Evolutionary conservation across 2,888 invertebrate genomes (phyloP), one percentile per base, ranked within the genome.

Genomic region (Malacosoma neustria): DNA sequence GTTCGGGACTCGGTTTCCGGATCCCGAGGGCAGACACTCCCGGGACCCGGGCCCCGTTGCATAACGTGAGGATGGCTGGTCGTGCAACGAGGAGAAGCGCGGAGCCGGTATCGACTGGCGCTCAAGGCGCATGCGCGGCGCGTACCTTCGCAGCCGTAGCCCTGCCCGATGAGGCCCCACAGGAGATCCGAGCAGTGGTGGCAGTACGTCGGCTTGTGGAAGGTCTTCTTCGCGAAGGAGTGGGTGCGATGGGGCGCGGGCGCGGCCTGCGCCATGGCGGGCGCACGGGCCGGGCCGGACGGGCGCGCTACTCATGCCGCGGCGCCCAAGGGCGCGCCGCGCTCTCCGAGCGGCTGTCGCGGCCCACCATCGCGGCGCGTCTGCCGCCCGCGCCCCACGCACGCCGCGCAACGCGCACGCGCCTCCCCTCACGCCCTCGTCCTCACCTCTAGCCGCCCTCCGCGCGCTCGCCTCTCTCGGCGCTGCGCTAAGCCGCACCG

Each of bases 181-280:
- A 99, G 93, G 92, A 98, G 94, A 88, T 99, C 99, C 85, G 98
- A 97, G 91, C 99, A 99, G 90, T 98, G 98, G 90, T 99, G 99
- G 90, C 99, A 99, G 90, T 98, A 98, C 72, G 98, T 97, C 84
- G 98, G 99, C 91, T 98, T 98, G 90, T 99, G 99, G 91, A 99
- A 99, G 88, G 98, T 98, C 90, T 98, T 99, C 93, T 98, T 99
- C 88, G 93, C 93, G 92, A 99, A 99, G 91, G 94, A 96, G 91
- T 99, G 99, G 80, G 88, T 87, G 86, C 86, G 85, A 82, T 88
- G 88, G 75, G 87, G 88, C 88, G 87, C 88, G 85, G 85, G 87
- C 84, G 81, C 82, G 84, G 84, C 84, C 84, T 82, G 85, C 84
- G 84, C 84, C 84, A 81, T 82, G 80, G 81, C 81, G 76, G 81